Evolutionary conservation across 2,888 invertebrate genomes (phyloP), one percentile per base, ranked within the genome.

Genomic region (Agonum fuliginosum): DNA sequence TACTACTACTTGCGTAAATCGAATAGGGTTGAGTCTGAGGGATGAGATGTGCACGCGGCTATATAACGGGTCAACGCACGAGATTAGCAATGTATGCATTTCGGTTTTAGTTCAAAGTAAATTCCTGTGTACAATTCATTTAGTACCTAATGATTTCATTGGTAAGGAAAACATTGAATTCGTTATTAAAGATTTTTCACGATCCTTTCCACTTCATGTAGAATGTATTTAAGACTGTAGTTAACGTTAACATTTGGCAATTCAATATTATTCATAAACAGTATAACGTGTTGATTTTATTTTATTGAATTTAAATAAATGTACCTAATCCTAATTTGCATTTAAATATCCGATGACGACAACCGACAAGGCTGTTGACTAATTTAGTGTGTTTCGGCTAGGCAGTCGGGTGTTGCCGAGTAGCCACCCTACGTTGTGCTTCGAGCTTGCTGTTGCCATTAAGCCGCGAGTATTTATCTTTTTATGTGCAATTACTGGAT

Each of bases 401-500:
- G 5, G 82, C 83, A 83, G 82, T 81, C 79, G 82, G 72, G 30
- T 10, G 82, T 83, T 83, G 65, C 69, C 73, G 43, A 51, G 51
- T 51, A 30, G 19, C 14, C 37, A 41, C 67, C 67, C 41, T 41
- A 67, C 22, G 37, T 30, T 67, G 12, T 19, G 58, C 67, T 46
- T n/a, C 58, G 27, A 48, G 67, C 34, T 54, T 67, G 65, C 65
- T n/a, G n/a, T 27, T 41, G 70, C 84, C 85, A 85, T 86, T 85
- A 85, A 84, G 83, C 83, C 82, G 80, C 81, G 82, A 84, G 84
- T 86, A 86, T 86, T 86, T 86, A 86, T 86, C 86, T 86, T 86
- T 86, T 86, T 86, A 86, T 85, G 86, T 83, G 86, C 86, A 86
- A 86, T 86, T 86, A 86, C 86, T 84, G 84, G 85, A 84, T 85